phyloP scores from a whole-genome alignment of 2,888 invertebrate genomes.

The Cephus spinipes region DNA sequence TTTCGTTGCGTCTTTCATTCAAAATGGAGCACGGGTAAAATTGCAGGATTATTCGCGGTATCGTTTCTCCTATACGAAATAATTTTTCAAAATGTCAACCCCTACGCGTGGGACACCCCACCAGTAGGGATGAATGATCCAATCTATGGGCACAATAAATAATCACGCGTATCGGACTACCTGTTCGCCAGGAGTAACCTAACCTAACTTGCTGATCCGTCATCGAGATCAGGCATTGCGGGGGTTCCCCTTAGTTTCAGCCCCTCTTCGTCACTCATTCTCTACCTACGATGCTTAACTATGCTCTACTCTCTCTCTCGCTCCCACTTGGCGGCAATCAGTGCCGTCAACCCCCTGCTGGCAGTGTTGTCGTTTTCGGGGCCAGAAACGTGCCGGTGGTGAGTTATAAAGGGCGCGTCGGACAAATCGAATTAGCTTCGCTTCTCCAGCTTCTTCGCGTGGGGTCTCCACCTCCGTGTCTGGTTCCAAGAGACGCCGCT shows the following conservation, averaged over 20 bases:
- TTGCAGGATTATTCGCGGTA: background rate
- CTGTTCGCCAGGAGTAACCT: conserved; percentile 33
- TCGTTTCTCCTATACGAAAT: background rate
- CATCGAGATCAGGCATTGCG: conserved; percentile 34
- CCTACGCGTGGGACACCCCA: conserved; percentile 26
- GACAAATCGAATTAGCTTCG: conserved; percentile 39
- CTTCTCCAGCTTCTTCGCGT: conserved; percentile 33
- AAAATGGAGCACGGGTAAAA: background rate
- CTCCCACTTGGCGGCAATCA: conserved; percentile 33
- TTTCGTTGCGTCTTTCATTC: too few relatives aligned
- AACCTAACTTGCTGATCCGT: conserved; percentile 48
- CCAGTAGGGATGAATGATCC: conserved; percentile 50
- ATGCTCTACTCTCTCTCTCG: too few relatives aligned
- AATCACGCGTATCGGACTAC: conserved; percentile 49
- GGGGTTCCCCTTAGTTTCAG: conserved; percentile 17
- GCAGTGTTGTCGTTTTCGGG: conserved; percentile 45
- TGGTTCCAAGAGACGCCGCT: too few relatives aligned
- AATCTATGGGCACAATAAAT: conserved; percentile 54
- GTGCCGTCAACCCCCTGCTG: conserved; percentile 38
- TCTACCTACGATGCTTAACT: conserved; percentile 17
- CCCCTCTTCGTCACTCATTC: conserved; percentile 22
- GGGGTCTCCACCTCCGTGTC: conserved; percentile 17
- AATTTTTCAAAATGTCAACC: background rate
- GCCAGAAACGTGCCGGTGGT: conserved; percentile 3
- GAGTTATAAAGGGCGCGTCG: conserved; percentile 2